Evolutionary conservation across 2,113 vertebrate species (phyloP).

Genomic region (Tenrec ecaudatus): DNA sequence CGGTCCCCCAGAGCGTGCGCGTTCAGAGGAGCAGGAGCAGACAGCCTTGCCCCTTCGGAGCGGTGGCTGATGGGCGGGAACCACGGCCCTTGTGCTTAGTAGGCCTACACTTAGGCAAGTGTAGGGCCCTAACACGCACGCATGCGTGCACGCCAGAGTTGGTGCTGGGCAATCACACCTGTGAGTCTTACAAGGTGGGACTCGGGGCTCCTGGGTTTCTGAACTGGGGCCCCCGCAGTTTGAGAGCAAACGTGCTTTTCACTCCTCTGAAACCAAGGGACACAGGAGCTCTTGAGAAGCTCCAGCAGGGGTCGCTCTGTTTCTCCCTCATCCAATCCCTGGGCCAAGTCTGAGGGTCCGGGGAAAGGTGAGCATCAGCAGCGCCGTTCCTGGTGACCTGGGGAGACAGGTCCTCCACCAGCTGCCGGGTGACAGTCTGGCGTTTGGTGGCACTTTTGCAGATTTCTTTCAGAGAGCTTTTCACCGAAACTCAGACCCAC

Average conservation of each 20-base stretch:
- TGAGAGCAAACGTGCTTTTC: neutral
- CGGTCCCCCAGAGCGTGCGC: no score
- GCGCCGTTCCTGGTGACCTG: neutral
- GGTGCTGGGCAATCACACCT: neutral
- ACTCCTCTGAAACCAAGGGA: neutral
- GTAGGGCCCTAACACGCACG: conserved; percentile 30
- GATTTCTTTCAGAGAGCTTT: neutral
- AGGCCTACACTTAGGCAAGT: no score
- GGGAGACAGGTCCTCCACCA: neutral
- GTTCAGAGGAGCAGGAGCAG: no score
- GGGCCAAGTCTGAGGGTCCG: neutral
- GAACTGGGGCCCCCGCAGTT: neutral
- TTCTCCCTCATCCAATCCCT: neutral
- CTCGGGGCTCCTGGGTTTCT: neutral
- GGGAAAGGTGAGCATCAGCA: neutral
- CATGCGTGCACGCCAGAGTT: neutral
- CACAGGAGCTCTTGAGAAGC: neutral
- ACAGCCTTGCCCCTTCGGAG: no score
- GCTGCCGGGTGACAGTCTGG: neutral
- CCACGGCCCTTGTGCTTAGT: no score
- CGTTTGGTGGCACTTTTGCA: neutral
- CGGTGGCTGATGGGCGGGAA: no score
- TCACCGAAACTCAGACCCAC: neutral
- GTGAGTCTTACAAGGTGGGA: neutral
- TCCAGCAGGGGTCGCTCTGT: neutral